Evolutionary conservation across 2,888 invertebrate genomes (phyloP).

Genomic region (Drosophila mettleri): DNA sequence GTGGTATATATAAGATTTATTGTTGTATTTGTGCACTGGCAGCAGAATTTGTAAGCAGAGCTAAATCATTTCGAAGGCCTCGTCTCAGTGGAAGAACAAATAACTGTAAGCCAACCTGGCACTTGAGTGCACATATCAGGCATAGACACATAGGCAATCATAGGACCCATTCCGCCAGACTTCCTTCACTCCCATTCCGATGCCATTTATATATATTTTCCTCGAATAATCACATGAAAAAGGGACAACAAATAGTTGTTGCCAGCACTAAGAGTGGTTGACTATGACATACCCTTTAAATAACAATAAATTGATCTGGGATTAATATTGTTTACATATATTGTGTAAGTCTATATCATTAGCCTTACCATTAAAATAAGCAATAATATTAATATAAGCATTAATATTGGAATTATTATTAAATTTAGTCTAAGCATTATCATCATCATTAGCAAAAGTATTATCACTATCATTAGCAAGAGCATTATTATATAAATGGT

Average conservation of each 20-base stretch:
- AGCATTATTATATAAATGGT: not conserved
- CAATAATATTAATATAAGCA: not conserved
- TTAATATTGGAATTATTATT: not conserved
- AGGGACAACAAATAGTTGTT: not conserved
- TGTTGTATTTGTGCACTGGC: conserved; percentile 48
- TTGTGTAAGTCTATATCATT: not conserved
- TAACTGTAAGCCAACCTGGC: conserved; percentile 31
- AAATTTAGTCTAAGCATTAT: not conserved
- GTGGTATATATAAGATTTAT: conserved; percentile 37
- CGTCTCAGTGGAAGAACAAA: conserved; percentile 29
- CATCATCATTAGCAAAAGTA: not conserved
- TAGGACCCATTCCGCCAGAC: conserved; percentile 1
- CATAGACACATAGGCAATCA: conserved; percentile 35
- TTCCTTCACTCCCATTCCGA: not conserved
- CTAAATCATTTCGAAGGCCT: conserved; percentile 41
- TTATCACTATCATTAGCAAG: not conserved
- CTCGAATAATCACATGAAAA: conserved; percentile 29
- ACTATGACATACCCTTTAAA: not conserved
- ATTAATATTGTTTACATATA: not conserved
- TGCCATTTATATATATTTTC: conserved; percentile 64
- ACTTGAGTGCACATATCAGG: conserved; percentile 37
- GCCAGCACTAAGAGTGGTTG: too few species aligned
- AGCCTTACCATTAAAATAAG: not conserved
- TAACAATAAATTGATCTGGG: not conserved
- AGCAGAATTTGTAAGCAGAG: conserved; percentile 42